Evolutionary conservation across 2,888 invertebrate species (phyloP).

Genomic region (Orthosia gracilis): DNA sequence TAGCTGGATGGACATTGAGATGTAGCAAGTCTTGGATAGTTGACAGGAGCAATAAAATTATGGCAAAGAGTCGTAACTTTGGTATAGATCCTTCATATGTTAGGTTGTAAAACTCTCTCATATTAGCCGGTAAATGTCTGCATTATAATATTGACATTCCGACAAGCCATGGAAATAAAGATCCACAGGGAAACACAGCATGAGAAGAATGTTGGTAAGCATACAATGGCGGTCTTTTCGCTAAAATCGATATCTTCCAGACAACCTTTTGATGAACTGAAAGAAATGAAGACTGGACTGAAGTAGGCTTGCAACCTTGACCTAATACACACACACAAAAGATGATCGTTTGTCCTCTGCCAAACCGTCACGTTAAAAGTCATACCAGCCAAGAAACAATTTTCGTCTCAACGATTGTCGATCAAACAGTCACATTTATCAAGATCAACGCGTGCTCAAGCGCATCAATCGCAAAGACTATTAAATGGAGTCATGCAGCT

Average conservation of each 20-base stretch:
- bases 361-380: neutral
- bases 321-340: neutral
- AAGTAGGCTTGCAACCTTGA: no score
- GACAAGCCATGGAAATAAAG: neutral
- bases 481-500: constrained; percentile 74
- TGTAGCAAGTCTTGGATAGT: constrained; percentile 35
- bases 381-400: constrained; percentile 34
- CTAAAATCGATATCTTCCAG: no score
- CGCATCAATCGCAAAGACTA: constrained; percentile 78
- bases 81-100: constrained; percentile 20
- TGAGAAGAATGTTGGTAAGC: neutral
- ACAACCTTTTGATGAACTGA: no score
- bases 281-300: no score
- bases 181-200: neutral
- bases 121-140: neutral
- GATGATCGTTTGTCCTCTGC: neutral
- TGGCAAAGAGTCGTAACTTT: constrained; percentile 41
- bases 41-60: constrained; percentile 56
- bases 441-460: constrained; percentile 55
- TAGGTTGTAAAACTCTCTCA: constrained; percentile 20
- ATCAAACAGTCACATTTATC: constrained; percentile 57
- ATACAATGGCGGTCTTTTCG: no score
- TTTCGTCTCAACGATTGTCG: constrained; percentile 34
- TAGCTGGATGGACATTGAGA: constrained; percentile 51
- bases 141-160: neutral